A percentile compares a stretch with the other conserved stretches of the same genome.
Evolutionary conservation across 2,797 vertebrate genomes (phyloP).

Genomic region (Psittacula derbiana): DNA sequence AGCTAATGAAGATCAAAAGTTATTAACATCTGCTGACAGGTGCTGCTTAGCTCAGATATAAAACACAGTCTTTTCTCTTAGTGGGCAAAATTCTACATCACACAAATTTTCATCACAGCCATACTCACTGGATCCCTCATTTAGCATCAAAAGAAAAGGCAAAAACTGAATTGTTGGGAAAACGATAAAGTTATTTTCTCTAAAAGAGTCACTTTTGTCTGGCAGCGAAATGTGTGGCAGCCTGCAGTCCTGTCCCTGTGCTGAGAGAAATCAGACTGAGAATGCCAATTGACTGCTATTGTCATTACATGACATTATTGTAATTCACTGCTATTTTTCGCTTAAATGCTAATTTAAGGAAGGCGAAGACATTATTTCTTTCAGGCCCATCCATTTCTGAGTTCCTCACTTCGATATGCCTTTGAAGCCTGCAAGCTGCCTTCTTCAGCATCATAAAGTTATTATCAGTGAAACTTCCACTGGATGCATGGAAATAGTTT

Average conservation of each 20-base stretch:
- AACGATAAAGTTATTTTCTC: background rate
- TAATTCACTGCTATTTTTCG: background rate
- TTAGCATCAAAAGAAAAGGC: background rate
- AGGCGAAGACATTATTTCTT: background rate
- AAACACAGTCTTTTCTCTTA: background rate
- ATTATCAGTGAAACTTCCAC: background rate
- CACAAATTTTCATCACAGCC: background rate
- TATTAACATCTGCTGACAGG: background rate
- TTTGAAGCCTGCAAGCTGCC: background rate
- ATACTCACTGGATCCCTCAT: background rate
- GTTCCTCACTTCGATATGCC: background rate
- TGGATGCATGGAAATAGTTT: background rate
- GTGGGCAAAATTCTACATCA: background rate
- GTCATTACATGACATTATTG: background rate
- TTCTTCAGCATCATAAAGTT: background rate
- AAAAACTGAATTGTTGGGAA: background rate
- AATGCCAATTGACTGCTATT: background rate
- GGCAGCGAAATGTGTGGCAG: background rate
- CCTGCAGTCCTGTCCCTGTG: background rate
- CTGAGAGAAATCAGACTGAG: background rate
- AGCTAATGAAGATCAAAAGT: background rate
- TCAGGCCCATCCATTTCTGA: background rate
- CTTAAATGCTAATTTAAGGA: constrained; percentile 14
- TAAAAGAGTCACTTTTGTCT: background rate
- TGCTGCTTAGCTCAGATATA: background rate